These are phyloP conservation scores for Sarcophaga rosellei DNA, from an alignment of 2,888 invertebrate species.

Conservation along the genomic window DNA sequence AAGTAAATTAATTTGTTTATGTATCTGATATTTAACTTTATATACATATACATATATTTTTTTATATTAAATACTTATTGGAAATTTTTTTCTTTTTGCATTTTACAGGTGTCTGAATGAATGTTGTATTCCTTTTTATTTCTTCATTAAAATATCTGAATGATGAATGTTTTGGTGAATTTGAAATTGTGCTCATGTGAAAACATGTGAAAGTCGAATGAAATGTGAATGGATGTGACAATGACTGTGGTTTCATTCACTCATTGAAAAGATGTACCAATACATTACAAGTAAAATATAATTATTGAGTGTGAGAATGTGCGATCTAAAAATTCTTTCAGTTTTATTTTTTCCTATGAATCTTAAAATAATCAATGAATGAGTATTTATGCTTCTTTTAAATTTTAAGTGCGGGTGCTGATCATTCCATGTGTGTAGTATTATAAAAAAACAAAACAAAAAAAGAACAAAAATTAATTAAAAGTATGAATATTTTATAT, in stretches of 20 bases:
- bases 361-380: not conserved
- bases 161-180: slow-evolving; percentile 53
- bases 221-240: slow-evolving; percentile 41
- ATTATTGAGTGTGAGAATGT: slow-evolving; percentile 55
- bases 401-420: slow-evolving; percentile 62
- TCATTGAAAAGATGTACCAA: slow-evolving; percentile 52
- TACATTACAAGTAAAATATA: slow-evolving; percentile 29
- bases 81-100: slow-evolving; percentile 19
- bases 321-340: slow-evolving; percentile 32
- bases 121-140: slow-evolving; percentile 47
- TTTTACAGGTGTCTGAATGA: slow-evolving; percentile 62
- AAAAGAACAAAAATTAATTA: not conserved
- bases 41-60: not conserved
- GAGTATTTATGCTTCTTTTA: slow-evolving; percentile 30
- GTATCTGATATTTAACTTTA: not conserved
- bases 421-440: slow-evolving; percentile 67
- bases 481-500: slow-evolving; percentile 48
- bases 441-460: slow-evolving; percentile 28
- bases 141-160: slow-evolving; percentile 46
- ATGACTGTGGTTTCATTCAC: slow-evolving; percentile 57
- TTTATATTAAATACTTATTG: slow-evolving; percentile 7
- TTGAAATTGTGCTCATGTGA: slow-evolving; percentile 14
- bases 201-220: slow-evolving; percentile 46
- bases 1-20: not conserved
- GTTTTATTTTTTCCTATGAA: slow-evolving; percentile 16